Evolutionary conservation across 2,797 vertebrate species (phyloP).

Genomic region (Brachyrhaphis roseni): DNA sequence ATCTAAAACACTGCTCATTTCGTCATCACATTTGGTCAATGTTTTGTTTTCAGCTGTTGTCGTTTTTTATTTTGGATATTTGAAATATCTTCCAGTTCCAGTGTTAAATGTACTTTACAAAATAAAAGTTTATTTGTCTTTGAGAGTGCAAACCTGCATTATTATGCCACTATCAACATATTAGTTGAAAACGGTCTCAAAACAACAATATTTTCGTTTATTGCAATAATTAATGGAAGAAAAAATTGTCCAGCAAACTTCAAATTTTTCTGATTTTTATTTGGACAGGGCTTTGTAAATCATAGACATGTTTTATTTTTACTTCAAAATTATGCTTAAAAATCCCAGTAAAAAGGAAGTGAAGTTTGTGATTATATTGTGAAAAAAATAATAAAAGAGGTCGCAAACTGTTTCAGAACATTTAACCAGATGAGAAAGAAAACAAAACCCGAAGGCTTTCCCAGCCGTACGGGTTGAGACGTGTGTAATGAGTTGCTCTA

Average conservation of each 20-base stretch:
- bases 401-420: background rate
- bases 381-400: background rate
- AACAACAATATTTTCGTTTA: too few species aligned
- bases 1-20: background rate
- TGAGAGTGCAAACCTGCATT: too few species aligned
- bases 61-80: too few species aligned
- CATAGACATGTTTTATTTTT: background rate
- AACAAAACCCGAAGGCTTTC: slow-evolving; percentile 10
- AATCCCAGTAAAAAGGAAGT: background rate
- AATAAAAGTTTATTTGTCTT: too few species aligned
- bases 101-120: too few species aligned
- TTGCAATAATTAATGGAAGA: too few species aligned
- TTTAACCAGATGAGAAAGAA: slow-evolving; percentile 5
- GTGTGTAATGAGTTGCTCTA: slow-evolving; percentile 22
- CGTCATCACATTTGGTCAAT: background rate
- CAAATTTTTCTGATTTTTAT: background rate
- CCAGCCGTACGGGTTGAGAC: background rate
- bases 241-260: background rate
- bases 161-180: too few species aligned
- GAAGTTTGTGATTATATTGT: background rate
- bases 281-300: background rate
- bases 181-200: too few species aligned
- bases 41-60: background rate
- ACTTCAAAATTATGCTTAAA: background rate
- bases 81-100: too few species aligned